These are phyloP conservation scores for Holothuria leucospilota DNA, from an alignment of 53 echinoderm and acorn worm species.

Conservation along the genomic window DNA sequence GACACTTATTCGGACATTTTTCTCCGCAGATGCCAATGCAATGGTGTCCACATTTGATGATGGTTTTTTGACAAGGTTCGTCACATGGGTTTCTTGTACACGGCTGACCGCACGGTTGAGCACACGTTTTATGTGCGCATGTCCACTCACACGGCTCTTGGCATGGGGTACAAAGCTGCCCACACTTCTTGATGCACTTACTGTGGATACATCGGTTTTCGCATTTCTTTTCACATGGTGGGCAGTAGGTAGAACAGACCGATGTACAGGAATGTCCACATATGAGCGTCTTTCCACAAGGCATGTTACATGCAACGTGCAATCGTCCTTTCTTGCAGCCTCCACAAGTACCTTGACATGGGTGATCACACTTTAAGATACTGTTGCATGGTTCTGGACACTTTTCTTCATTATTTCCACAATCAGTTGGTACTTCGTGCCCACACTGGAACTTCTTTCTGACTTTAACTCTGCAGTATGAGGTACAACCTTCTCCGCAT, in stretches of 20 bases:
- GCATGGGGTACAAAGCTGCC: conserved; percentile 77
- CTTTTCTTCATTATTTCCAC: conserved; percentile 59
- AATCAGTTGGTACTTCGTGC: conserved; percentile 63
- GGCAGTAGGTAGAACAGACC: conserved; percentile 78
- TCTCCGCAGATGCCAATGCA: conserved; percentile 91
- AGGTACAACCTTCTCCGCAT: conserved; percentile 71
- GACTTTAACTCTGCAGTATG: conserved; percentile 60
- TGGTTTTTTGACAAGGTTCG: conserved; percentile 69
- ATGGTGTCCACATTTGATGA: conserved; percentile 62
- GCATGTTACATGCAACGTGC: conserved; percentile 69
- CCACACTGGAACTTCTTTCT: conserved; percentile 66
- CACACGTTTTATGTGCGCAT: conserved; percentile 74
- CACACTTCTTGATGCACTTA: conserved; percentile 72
- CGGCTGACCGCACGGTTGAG: conserved; percentile 69
- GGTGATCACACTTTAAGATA: conserved; percentile 74
- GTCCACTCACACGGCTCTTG: conserved; percentile 84
- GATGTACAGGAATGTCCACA: conserved; percentile 85
- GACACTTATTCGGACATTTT: conserved; percentile 79
- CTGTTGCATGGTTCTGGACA: conserved; percentile 68
- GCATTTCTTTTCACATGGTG: conserved; percentile 80
- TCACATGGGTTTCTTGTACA: conserved; percentile 74
- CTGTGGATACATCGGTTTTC: conserved; percentile 83
- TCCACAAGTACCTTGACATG: conserved; percentile 77
- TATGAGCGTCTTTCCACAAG: conserved; percentile 77
- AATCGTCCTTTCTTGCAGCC: conserved; percentile 77